These are phyloP conservation scores for Plagiodera versicolora DNA, from an alignment of 2,888 invertebrate genomes.

Conservation along the genomic window DNA sequence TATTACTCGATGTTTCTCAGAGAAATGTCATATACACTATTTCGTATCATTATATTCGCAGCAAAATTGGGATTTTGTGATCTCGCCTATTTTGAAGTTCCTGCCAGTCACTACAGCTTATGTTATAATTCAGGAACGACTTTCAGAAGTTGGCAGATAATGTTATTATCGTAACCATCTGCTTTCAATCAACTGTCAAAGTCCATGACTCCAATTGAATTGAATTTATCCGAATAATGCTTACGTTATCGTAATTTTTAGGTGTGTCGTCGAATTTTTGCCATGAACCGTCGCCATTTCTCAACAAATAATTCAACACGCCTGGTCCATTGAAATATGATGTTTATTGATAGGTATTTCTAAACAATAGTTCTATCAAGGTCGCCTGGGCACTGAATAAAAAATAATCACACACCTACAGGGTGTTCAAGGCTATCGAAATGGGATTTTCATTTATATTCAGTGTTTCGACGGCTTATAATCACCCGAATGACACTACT, in stretches of 20 bases:
- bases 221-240: background rate
- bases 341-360: background rate
- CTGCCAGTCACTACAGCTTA: too few relatives aligned
- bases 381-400: background rate
- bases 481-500: background rate
- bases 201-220: background rate
- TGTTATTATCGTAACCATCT: too few relatives aligned
- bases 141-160: too few relatives aligned
- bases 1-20: too few relatives aligned
- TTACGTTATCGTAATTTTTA: background rate
- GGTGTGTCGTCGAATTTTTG: background rate
- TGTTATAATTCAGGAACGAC: too few relatives aligned
- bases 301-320: background rate
- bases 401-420: background rate
- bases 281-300: background rate
- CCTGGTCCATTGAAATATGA: background rate
- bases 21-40: too few relatives aligned
- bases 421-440: background rate
- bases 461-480: background rate
- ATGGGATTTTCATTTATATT: too few relatives aligned
- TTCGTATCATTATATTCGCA: too few relatives aligned
- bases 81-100: too few relatives aligned
- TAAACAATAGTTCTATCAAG: background rate
- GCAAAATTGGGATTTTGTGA: too few relatives aligned
- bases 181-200: too few relatives aligned